Percentiles rank a stretch among this genome's conserved stretches.
phyloP scores from a whole-genome alignment of 2,888 invertebrate species.

The Oxystoma pomonae region DNA sequence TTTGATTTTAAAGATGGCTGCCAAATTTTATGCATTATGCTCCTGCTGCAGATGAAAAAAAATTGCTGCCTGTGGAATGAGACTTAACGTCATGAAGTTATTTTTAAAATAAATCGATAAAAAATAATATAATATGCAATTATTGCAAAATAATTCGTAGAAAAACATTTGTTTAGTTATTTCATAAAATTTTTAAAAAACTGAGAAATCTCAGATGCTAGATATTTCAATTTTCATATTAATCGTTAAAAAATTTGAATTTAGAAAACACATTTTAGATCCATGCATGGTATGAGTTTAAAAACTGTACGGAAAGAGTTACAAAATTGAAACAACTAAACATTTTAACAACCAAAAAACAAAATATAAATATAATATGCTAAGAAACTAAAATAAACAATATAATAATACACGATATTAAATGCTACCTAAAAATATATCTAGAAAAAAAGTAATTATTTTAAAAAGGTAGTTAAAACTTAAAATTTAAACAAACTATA shows the following conservation, averaged over 20 bases:
- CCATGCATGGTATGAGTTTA: too few species aligned
- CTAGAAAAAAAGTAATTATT: constrained; percentile 14
- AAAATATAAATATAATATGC: constrained; percentile 46
- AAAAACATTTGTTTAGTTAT: too few species aligned
- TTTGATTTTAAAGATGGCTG: too few species aligned
- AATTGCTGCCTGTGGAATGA: constrained; percentile 39
- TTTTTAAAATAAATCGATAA: neutral
- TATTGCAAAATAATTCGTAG: too few species aligned
- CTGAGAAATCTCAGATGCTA: too few species aligned
- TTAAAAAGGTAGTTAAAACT: constrained; percentile 6
- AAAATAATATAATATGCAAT: too few species aligned
- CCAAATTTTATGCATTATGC: too few species aligned
- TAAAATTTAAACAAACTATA: neutral
- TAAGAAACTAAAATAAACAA: constrained; percentile 38
- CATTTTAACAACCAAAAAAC: constrained; percentile 37
- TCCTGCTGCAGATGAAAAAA: constrained; percentile 24
- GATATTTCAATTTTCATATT: too few species aligned
- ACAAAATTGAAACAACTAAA: constrained; percentile 12
- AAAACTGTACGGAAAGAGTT: too few species aligned
- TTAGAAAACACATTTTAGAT: too few species aligned
- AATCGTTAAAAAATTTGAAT: too few species aligned
- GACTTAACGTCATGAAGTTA: constrained; percentile 16
- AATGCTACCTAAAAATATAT: constrained; percentile 23
- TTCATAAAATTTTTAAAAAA: too few species aligned
- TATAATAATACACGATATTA: constrained; percentile 42